These are phyloP conservation scores for Daphoenositta chrysoptera DNA, from an alignment of 2,113 vertebrate species.

Conservation along the genomic window DNA sequence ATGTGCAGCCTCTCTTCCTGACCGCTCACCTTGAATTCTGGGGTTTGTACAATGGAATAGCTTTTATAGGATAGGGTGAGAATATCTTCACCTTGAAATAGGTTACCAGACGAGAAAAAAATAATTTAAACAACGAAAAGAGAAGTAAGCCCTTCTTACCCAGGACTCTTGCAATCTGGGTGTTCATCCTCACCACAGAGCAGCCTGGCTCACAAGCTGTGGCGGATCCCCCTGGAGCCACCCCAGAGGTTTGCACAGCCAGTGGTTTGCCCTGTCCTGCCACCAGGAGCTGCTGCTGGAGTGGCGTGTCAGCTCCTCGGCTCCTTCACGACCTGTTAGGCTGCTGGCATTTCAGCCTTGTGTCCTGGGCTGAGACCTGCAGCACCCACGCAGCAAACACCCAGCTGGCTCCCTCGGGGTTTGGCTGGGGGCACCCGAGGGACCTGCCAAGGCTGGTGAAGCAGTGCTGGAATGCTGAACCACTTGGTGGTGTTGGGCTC, in stretches of 20 bases:
- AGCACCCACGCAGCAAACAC: neutral
- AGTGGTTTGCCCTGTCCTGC: neutral
- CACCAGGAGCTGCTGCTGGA: neutral
- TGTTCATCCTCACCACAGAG: neutral
- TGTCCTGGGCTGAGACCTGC: neutral
- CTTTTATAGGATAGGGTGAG: neutral
- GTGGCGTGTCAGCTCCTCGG: fast-evolving
- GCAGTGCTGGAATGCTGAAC: neutral
- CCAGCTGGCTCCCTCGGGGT: neutral
- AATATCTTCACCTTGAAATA: neutral
- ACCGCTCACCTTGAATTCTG: neutral
- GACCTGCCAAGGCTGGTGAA: neutral
- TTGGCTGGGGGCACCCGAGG: fast-evolving
- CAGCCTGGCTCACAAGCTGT: fast-evolving
- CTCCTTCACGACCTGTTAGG: neutral
- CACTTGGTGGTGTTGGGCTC: neutral
- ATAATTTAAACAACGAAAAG: neutral
- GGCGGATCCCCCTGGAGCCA: fast-evolving
- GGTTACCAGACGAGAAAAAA: neutral
- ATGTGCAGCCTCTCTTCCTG: neutral
- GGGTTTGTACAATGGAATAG: neutral
- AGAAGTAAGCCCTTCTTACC: neutral
- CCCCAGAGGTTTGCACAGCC: neutral
- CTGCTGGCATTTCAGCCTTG: neutral
- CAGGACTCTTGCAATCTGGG: neutral